A percentile compares a stretch with the other conserved stretches of the same genome.
Evolutionary conservation across 2,888 invertebrate species (phyloP).

Genomic region (Nomada ruficornis): DNA sequence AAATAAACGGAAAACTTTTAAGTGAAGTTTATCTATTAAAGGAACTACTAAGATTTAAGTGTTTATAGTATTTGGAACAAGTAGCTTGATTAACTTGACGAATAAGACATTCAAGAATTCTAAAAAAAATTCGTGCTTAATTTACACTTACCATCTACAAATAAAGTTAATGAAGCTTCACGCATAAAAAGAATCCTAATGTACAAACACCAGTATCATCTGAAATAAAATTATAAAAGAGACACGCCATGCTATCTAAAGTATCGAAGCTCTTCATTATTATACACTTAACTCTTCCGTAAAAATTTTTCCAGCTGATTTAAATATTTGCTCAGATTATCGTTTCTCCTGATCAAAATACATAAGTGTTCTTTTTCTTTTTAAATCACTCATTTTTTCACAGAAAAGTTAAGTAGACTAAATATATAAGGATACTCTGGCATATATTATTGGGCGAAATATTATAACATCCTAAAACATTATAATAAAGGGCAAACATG

Average conservation of each 20-base stretch:
- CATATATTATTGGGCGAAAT: conserved; percentile 31
- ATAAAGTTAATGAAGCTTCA: conserved; percentile 76
- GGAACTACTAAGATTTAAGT: conserved; percentile 4
- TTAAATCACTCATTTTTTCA: conserved; percentile 6
- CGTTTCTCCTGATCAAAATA: neutral
- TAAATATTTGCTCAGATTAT: too few species aligned
- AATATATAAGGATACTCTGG: conserved; percentile 5
- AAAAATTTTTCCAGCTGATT: conserved; percentile 3
- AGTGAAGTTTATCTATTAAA: conserved; percentile 10
- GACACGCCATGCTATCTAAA: conserved; percentile 74
- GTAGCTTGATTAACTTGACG: neutral
- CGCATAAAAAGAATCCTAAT: conserved; percentile 74
- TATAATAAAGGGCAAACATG: conserved; percentile 40
- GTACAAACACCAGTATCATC: conserved; percentile 72
- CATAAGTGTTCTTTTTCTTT: neutral
- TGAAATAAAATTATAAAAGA: conserved; percentile 74
- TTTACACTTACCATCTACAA: conserved; percentile 76
- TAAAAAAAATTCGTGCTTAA: conserved; percentile 44
- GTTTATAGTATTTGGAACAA: conserved; percentile 12
- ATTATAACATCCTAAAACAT: conserved; percentile 28
- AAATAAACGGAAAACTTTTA: neutral
- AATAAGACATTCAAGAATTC: conserved; percentile 29
- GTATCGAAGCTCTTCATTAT: conserved; percentile 49
- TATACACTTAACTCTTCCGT: conserved; percentile 20
- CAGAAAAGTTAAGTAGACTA: conserved; percentile 20